Evolutionary conservation across 2,888 invertebrate genomes (phyloP), one percentile per base, ranked within the genome.

Genomic region (Phortica magna): DNA sequence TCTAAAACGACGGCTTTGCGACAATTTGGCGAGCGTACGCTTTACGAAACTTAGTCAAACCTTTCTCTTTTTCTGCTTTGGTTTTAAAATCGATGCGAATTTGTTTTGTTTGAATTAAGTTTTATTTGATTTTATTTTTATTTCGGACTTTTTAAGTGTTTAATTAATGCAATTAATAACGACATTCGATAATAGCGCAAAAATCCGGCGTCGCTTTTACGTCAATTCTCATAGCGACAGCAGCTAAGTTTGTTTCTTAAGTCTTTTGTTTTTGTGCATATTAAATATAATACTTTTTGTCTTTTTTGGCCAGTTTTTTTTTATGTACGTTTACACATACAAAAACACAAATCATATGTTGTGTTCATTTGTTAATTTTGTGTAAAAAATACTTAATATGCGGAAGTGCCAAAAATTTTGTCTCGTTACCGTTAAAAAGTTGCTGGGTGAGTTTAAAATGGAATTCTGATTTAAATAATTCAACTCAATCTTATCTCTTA

Each of bases 361-460:
- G n/a, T 42, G 7, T 61, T 74, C 48, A 39, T 64, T 43, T 41
- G 73, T 61, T 73, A 57, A 79, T 79, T 82, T 80, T 83, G 80
- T 85, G 88, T 85, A 88, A 88, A 86, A 77, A 81, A 83, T 64
- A 78, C 79, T 80, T 80, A 83, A 83, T 83, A 86, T 85, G 88
- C 86, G 86, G 86, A 86, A 86, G 86, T 86, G 10, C 10, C 22
- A 7, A 61, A 6, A 61, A 17, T 61, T 61, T 86, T 87, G 85
- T 85, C 87, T 57, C 14, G 4, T 42, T 61, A 61, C 42, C 42
- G 39, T 70, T 75, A 65, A 57, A 64, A 61, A 74, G 68, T 70
- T 48, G 61, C 61, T 61, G 14, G 22, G 70, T 48, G 31, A 57
- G 73, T 59, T 59, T 22, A 17, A 72, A 14, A 17, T 57, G 48